phyloP scores from a whole-genome alignment of 1,140 invertebrate genomes.

The Hycleus cichorii region DNA sequence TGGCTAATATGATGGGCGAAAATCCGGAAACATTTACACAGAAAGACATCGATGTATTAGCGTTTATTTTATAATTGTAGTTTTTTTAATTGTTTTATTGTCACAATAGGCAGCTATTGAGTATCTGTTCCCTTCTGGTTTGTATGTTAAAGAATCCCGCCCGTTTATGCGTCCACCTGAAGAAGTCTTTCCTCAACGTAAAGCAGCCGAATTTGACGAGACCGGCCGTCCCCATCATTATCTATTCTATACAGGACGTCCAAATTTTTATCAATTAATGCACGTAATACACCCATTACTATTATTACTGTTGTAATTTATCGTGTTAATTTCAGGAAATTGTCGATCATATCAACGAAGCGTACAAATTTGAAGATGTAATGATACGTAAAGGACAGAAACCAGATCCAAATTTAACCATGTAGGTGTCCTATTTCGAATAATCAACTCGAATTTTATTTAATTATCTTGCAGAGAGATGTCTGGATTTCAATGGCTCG shows the following conservation, averaged over 20 bases:
- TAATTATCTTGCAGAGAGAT: conserved; percentile 44
- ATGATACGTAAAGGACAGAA: conserved; percentile 53
- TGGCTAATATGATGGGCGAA: conserved; percentile 98
- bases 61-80: conserved; percentile 22
- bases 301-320: conserved; percentile 11
- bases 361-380: conserved; percentile 62
- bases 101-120: conserved; percentile 67
- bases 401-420: conserved; percentile 48
- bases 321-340: conserved; percentile 46
- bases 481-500: conserved; percentile 57
- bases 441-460: neutral
- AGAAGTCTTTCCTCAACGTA: conserved; percentile 74
- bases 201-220: conserved; percentile 86
- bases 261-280: conserved; percentile 75
- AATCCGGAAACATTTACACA: conserved; percentile 83
- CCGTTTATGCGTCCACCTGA: conserved; percentile 82
- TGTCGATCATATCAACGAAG: conserved; percentile 53
- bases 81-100: conserved; percentile 7
- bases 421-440: conserved; percentile 44
- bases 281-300: conserved; percentile 52
- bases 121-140: conserved; percentile 88
- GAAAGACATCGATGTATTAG: conserved; percentile 70
- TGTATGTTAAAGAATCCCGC: conserved; percentile 72
- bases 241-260: conserved; percentile 82
- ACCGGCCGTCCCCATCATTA: conserved; percentile 80